Base-by-base conservation (phyloP, 2,888 invertebrate species). In the Xestia c-nigrum region DNA sequence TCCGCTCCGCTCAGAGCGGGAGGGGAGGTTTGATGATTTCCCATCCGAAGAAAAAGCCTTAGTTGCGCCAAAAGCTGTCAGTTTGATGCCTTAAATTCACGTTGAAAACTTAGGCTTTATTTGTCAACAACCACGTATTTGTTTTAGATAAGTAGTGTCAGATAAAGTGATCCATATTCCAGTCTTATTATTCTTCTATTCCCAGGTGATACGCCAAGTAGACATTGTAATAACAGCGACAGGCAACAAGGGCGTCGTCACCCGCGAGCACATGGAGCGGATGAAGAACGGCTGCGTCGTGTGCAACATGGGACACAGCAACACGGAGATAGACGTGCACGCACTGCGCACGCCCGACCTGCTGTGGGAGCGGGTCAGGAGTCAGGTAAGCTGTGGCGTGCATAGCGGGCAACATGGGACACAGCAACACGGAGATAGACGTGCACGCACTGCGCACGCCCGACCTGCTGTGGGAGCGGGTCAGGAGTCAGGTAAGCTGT, bases 201-300 rank as follows among this genome's bases (percentile, higher is more conserved):
- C 50, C 21, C 52, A 52, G 52, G 52, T 55, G 46, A 98, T 98
- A 85, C 97, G 99, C 74, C 98, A 98, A 94, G 99, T 99, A 77
- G 99, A 99, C 94, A 99, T 99, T 91, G 98, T 99, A 65, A 98
- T 99, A 88, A 99, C 99, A n/a, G 99, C 99, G 69, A 99, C 99
- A 0, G 99, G 99, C 52, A 99, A 99, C 94, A 99, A 99, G 95
- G 99, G 99, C 91, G 99, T 99, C 10, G 99, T 99, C 40, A 98
- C 98, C 0, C 97, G 99, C 7, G 99, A 99, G 88, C 99, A 99
- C 92, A 99, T 99, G 99, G 99, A 99, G 94, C 98, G 99, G 89
- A 99, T 99, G 98, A 99, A 99, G 96, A 99, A 98, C 93, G 99
- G 99, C 52, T 99, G 99, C 93, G 98, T 99, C 75, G 98, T 99